Evolutionary conservation across 2,113 vertebrate species (phyloP), one percentile per base, ranked within the genome.

Genomic region (Chloebia gouldiae): DNA sequence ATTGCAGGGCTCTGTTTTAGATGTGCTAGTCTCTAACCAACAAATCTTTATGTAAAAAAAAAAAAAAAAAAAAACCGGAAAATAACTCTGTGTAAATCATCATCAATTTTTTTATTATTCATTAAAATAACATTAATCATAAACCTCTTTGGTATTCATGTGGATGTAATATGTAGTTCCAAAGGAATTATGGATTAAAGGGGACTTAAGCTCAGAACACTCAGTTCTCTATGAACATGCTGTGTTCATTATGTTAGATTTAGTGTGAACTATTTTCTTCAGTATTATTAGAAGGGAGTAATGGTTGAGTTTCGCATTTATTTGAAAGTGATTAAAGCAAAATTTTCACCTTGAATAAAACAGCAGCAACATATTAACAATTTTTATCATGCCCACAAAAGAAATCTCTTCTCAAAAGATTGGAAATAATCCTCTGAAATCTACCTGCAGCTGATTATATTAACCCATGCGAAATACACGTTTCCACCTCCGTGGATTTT

Each of bases 331-430:
- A 97, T 97, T 97, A 95, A 97, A 97, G 92, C 95, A 76, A 96
- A 97, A 97, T 96, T 98, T 98, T 97, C 91, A 95, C 95, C 81
- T 97, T 97, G 94, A 96, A 97, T 97, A 94, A 97, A 96, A 80
- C 65, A 94, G 83, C 51, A 95, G 83, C 71, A 97, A 95, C 88
- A 90, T 60, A 95, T 93, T 98, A 96, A 92, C 92, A 94, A 96
- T 98, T 97, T 98, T 97, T 90, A 97, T 96, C 97, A 96, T 94
- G 92, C 93, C 81, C 81, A 97, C 81, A 96, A 97, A 94, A 95
- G 93, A 94, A 97, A 96, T 93, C 91, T 94, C 72, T 97, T 97
- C 90, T 97, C 82, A 92, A 95, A 86, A 97, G 93, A 95, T 57
- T 92, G 69, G 88, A 96, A 97, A 96, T 95, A 98, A 96, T 93